Percentiles rank a stretch among this genome's conserved stretches.
Conservation (phyloP, 1,140 invertebrate species). For the Physella acuta region DNA sequence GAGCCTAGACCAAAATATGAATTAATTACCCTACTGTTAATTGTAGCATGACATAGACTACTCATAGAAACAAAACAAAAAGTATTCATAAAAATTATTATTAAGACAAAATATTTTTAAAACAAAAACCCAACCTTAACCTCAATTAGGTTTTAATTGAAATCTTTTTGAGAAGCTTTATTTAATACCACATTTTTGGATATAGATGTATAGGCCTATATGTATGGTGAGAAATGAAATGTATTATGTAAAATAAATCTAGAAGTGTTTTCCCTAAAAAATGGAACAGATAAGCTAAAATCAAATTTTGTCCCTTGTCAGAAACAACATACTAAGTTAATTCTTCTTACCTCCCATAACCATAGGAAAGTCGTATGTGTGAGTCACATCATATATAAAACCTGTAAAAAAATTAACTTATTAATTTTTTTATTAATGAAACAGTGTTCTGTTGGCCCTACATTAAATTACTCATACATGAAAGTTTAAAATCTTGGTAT, state of each 20-base stretch:
- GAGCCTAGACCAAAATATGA: background rate
- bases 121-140: no score
- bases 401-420: background rate
- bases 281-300: no score
- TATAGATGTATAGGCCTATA: no score
- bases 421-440: background rate
- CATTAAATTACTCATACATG: background rate
- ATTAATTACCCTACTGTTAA: background rate
- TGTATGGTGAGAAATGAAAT: no score
- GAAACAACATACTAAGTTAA: background rate
- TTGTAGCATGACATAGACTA: background rate
- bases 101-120: no score
- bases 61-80: no score
- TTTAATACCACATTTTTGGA: no score
- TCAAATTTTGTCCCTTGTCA: background rate
- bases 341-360: slow-evolving; percentile 1
- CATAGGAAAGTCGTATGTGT: slow-evolving; percentile 1
- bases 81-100: no score
- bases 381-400: slow-evolving; percentile 10
- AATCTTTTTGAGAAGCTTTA: no score
- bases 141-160: no score
- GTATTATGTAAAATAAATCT: no score
- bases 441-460: background rate
- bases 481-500: background rate
- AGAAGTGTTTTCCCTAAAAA: no score